Evolutionary conservation across 2,888 invertebrate species (phyloP).

Genomic region (Marronus borbonicus): DNA sequence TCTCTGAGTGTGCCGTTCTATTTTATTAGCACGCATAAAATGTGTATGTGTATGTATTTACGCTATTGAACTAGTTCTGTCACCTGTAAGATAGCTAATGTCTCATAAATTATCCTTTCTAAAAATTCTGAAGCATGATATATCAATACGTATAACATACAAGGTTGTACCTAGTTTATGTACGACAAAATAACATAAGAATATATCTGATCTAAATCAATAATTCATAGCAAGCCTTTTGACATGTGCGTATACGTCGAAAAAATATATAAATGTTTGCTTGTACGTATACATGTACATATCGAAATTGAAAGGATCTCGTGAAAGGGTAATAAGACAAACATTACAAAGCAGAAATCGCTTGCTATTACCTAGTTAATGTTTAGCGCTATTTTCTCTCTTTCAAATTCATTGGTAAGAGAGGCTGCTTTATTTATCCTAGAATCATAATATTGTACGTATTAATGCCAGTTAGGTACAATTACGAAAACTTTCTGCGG

Average conservation of each 20-base stretch:
- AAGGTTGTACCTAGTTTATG: slow-evolving; percentile 32
- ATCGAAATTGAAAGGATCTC: no score
- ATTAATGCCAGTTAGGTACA: no score
- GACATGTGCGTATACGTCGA: slow-evolving; percentile 6
- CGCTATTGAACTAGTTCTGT: slow-evolving; percentile 34
- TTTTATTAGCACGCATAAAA: slow-evolving; percentile 32
- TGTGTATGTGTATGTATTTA: slow-evolving; percentile 3
- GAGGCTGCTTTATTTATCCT: no score
- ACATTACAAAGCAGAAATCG: no score
- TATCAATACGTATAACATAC: slow-evolving; percentile 20
- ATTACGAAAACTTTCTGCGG: no score
- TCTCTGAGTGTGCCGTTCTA: slow-evolving; percentile 12
- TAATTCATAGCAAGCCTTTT: background rate
- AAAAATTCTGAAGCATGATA: slow-evolving; percentile 43
- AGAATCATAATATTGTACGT: no score
- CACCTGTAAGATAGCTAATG: slow-evolving; percentile 28
- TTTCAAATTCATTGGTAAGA: no score
- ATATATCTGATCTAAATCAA: slow-evolving; percentile 35
- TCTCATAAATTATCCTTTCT: slow-evolving; percentile 45
- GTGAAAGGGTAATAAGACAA: no score
- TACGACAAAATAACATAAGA: slow-evolving; percentile 32
- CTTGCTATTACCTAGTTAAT: no score
- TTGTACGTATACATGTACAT: no score
- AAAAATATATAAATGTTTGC: no score
- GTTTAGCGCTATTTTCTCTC: no score